Conservation (phyloP, 2,888 invertebrate genomes). For the Drosophila gaucha region DNA sequence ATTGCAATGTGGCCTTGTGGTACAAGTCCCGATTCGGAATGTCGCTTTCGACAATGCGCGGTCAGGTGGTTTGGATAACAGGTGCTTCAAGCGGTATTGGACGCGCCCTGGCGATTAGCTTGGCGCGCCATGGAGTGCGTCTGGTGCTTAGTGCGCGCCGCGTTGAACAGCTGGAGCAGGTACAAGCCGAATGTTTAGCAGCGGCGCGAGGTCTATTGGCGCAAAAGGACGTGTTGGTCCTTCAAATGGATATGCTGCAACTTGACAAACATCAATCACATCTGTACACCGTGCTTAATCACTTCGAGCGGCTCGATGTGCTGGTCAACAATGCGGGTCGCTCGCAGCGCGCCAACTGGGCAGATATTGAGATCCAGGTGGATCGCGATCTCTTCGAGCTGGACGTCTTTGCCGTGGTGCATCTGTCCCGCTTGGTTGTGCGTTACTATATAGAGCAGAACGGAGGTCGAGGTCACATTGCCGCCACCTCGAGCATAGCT, state of each 20-base stretch:
- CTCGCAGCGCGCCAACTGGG: slow-evolving; percentile 91
- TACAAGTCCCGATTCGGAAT: slow-evolving; percentile 88
- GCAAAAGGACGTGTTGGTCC: slow-evolving; percentile 88
- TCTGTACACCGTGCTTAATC: slow-evolving; percentile 87
- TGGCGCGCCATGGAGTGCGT: slow-evolving; percentile 88
- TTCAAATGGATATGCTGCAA: slow-evolving; percentile 89
- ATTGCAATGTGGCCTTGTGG: slow-evolving; percentile 87
- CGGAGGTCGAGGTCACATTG: slow-evolving; percentile 88
- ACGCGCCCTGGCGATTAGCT: slow-evolving; percentile 88
- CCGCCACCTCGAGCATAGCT: slow-evolving; percentile 90
- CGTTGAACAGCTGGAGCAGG: slow-evolving; percentile 87
- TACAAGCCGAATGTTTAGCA: slow-evolving; percentile 87
- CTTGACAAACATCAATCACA: slow-evolving; percentile 87
- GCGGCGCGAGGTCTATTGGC: slow-evolving; percentile 84
- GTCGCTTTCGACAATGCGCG: slow-evolving; percentile 86
- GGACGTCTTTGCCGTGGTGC: slow-evolving; percentile 90
- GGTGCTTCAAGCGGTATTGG: slow-evolving; percentile 95
- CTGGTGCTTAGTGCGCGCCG: slow-evolving; percentile 89
- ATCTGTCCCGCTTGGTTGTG: slow-evolving; percentile 89
- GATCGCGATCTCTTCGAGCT: slow-evolving; percentile 91
- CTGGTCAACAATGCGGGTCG: slow-evolving; percentile 93
- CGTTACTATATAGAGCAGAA: slow-evolving; percentile 86
- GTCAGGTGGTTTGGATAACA: slow-evolving; percentile 93
- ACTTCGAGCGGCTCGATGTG: slow-evolving; percentile 91
- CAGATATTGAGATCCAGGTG: slow-evolving; percentile 88